Base-by-base conservation (phyloP, 1,140 invertebrate species). In the Calephelis nemesis region DNA sequence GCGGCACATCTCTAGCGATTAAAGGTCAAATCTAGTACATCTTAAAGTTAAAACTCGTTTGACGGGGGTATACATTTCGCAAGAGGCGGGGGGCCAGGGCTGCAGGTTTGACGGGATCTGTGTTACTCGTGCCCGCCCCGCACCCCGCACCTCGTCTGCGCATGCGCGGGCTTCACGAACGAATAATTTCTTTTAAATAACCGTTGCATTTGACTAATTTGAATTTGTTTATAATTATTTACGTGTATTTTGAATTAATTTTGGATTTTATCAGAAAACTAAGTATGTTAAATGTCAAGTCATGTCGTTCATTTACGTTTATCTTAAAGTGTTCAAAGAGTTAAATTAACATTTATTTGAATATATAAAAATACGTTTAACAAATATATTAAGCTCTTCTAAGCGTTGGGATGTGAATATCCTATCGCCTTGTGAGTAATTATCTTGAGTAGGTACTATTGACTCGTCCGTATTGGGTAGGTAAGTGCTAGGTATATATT, bases 31-130 rank as follows among this genome's bases (percentile, higher is more conserved):
- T 54, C 45, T 42, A 52, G 39, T 58, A 13, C 39, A 13, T 13
- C 13, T 47, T 66, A 81, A 62, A 68, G 70, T 68, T 47, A 50
- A 73, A 75, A 71, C 73, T 78, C 9, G 60, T 65, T 77, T 76
- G 50, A 54, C 47, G 9, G 52, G 63, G 13, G 48, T 58, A 70
- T 79, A 79, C 78, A 90, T 87, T 90, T 88, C 81, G 87, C 87
- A 82, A 85, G 75, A 72, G 68, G 74, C 74, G 67, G 71, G 72
- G 83, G 79, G 75, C 77, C 68, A 60, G 72, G 77, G 78, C 74
- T 81, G 81, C 87, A 86, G 81, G 87, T 86, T 79, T 82, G 85
- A 87, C 87, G 77, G 87, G 87, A 88, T 90, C 87, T 84, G 87
- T 88, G 85, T 90, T 90, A 90, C 87, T 68, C 87, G 62, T 69